Evolutionary conservation across 1,140 invertebrate species (phyloP).

Genomic region (Drosophila tani): DNA sequence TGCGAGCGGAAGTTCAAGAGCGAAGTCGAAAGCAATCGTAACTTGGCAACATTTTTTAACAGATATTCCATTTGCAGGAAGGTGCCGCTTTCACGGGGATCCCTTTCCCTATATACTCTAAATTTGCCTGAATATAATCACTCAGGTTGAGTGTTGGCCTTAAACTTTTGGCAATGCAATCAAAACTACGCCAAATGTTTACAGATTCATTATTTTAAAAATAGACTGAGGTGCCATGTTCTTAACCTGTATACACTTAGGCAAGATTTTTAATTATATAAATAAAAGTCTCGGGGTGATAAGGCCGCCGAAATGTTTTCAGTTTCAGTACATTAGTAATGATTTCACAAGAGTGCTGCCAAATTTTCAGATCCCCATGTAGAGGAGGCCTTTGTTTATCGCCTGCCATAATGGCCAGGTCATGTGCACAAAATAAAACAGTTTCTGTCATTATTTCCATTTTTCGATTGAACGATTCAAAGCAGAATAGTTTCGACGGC

Average conservation of each 20-base stretch:
- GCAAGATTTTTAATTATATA: conserved; percentile 12
- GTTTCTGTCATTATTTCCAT: conserved; percentile 22
- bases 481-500: conserved; percentile 21
- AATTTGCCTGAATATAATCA: not conserved
- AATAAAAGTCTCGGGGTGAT: conserved; percentile 14
- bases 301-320: conserved; percentile 2
- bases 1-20: not conserved
- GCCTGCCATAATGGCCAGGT: conserved; percentile 14
- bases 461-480: conserved; percentile 16
- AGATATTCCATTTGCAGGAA: not conserved
- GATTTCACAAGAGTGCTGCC: conserved; percentile 16
- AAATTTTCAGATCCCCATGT: not conserved
- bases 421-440: conserved; percentile 29
- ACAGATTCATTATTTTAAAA: conserved; percentile 2
- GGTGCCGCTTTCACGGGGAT: not conserved
- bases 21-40: not conserved
- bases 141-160: not conserved
- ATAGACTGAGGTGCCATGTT: not conserved
- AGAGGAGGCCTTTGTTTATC: conserved; percentile 23
- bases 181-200: conserved; percentile 1
- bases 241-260: not conserved
- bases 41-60: not conserved
- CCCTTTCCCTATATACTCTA: not conserved
- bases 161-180: not conserved
- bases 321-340: not conserved